These are phyloP conservation scores for Caenorhabditis imperialis DNA, from an alignment of 2,888 invertebrate genomes.

Conservation along the genomic window DNA sequence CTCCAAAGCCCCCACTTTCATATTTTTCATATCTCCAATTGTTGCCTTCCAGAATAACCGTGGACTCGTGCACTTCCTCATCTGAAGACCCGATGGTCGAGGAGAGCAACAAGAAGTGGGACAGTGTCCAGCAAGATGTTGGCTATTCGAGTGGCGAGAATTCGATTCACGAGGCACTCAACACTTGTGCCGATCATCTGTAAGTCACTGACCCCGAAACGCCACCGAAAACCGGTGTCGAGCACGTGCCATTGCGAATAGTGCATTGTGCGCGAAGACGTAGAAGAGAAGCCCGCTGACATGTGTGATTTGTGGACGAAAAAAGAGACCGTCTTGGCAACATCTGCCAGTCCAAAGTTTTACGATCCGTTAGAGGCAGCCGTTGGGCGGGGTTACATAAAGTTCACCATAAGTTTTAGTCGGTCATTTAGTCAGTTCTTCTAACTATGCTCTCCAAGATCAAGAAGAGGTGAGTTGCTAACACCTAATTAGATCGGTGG, in stretches of 20 bases:
- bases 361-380: constrained; percentile 17
- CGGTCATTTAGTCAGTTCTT: constrained; percentile 3
- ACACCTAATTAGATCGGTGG: too few species aligned
- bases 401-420: constrained; percentile 8
- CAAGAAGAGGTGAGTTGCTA: not conserved
- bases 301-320: constrained; percentile 13
- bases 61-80: constrained; percentile 52
- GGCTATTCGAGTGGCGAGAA: constrained; percentile 73
- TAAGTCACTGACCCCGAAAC: constrained; percentile 28
- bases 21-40: too few species aligned
- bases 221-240: not conserved
- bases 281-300: not conserved
- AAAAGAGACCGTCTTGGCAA: constrained; percentile 18
- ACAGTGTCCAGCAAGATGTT: constrained; percentile 64
- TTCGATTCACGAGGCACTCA: constrained; percentile 64
- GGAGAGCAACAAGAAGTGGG: constrained; percentile 56
- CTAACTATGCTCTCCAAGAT: not conserved
- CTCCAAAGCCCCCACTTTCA: too few species aligned
- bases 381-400: constrained; percentile 2
- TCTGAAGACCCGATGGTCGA: constrained; percentile 53
- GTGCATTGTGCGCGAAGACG: constrained; percentile 3
- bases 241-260: not conserved
- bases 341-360: constrained; percentile 25
- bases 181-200: constrained; percentile 53
- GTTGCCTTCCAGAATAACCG: constrained; percentile 52